These are phyloP conservation scores for Hestina assimilis DNA, from an alignment of 1,140 invertebrate genomes.

Conservation along the genomic window DNA sequence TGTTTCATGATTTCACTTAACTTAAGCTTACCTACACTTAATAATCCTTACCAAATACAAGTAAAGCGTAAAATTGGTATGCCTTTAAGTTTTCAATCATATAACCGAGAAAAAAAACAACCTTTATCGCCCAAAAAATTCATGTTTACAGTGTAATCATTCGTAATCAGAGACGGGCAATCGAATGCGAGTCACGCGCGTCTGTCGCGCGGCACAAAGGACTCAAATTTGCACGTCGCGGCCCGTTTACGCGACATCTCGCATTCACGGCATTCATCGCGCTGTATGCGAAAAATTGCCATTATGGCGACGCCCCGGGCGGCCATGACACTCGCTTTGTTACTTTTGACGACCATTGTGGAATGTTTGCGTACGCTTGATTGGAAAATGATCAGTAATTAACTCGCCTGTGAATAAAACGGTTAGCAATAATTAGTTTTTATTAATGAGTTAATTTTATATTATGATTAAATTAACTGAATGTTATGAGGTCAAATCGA, in stretches of 20 bases:
- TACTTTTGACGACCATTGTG: slow-evolving; percentile 13
- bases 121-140: neutral
- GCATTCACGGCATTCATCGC: slow-evolving; percentile 62
- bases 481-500: no score
- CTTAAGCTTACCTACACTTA: no score
- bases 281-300: slow-evolving; percentile 72
- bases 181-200: slow-evolving; percentile 62
- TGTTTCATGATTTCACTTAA: no score
- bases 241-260: slow-evolving; percentile 63
- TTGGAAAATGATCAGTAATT: slow-evolving; percentile 2
- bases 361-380: slow-evolving; percentile 14
- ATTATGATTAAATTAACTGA: no score
- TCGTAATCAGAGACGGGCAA: slow-evolving; percentile 30
- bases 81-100: neutral
- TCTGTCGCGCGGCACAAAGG: slow-evolving; percentile 57
- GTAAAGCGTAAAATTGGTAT: no score
- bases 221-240: slow-evolving; percentile 73
- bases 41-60: no score
- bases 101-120: neutral
- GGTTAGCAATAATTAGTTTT: no score
- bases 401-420: no score
- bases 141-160: slow-evolving; percentile 1
- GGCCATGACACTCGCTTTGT: slow-evolving; percentile 45
- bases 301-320: slow-evolving; percentile 54
- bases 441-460: neutral